Base-by-base conservation (phyloP, 2,797 vertebrate species). In the Catharus ustulatus region DNA sequence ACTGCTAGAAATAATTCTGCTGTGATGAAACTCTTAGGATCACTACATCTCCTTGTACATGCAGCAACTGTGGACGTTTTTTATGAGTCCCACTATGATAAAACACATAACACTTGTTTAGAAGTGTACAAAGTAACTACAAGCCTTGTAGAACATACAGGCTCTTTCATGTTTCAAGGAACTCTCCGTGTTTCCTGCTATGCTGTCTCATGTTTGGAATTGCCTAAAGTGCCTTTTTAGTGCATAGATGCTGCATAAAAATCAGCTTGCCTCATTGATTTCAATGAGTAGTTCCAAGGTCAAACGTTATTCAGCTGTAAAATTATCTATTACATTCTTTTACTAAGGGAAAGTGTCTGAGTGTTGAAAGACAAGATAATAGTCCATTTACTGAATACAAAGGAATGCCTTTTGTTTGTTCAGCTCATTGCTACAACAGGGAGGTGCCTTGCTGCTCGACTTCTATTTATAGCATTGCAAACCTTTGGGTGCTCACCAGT, bases 301-400 rank as follows among this genome's bases (percentile, higher is more conserved):
- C 97, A 97, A 93, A 96, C 93, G 87, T 95, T 97, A 94, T 71
- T 96, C 90, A 69, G 89, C 95, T 95, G 95, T 96, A 97, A 97
- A 97, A 97, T 97, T 96, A 94, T 91, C 89, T 92, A 74, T 89
- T 89, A 85, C 38, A 2, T 79, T 95, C 95, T 96, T 96, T 93
- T 90, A 78, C 85, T 77, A 74, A 94, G 76, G 66, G 68, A 93
- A 93, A 68, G 62, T 92, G 82, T 91, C 66, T 89, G 91, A 95
- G 75, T 87, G 48, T 55, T 91, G 91, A 92, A 96, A 89, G 93
- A 87, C 93, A 89, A 91, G 73, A 96, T 95, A 93, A 95, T 48
- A 95, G 73, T 76, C 87, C 83, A 86, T 84, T 91, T 95, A 54
- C 36, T 79, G 78, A 94, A 93, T 82, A 58, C 67, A 79, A 93